Conservation (phyloP, 2,888 invertebrate genomes). For the Bhutanitis thaidina region DNA sequence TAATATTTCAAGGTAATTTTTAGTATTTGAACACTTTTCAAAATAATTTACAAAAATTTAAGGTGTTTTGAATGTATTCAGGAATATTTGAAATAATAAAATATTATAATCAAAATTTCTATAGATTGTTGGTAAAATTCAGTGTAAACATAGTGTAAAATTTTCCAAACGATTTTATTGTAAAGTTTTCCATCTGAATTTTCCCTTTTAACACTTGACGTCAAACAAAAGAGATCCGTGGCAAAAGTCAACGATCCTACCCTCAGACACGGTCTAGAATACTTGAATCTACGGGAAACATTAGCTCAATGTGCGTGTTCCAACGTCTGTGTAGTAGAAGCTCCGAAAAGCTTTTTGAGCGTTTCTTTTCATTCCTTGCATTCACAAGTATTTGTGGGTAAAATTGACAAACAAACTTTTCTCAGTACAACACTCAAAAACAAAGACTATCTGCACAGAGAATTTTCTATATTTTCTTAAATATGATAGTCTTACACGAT, state of each 20-base stretch:
- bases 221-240: conserved; percentile 16
- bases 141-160: too few species aligned
- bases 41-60: too few species aligned
- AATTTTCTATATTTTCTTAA: conserved; percentile 9
- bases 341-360: conserved; percentile 12
- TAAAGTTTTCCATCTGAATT: conserved; percentile 3
- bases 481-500: conserved; percentile 12
- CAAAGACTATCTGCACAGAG: conserved; percentile 3
- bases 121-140: too few species aligned
- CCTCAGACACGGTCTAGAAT: conserved; percentile 18
- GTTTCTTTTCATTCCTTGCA: conserved; percentile 8
- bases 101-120: too few species aligned
- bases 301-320: conserved; percentile 13
- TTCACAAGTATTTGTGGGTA: conserved; percentile 14
- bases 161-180: too few species aligned
- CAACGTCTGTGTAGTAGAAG: conserved; percentile 7
- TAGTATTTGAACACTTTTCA: too few species aligned
- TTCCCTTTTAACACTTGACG: conserved; percentile 7
- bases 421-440: conserved; percentile 4
- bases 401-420: conserved; percentile 13
- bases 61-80: too few species aligned
- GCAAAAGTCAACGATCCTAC: conserved; percentile 18
- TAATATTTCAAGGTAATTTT: too few species aligned
- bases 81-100: too few species aligned
- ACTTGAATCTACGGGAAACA: conserved; percentile 15